Percentiles rank a stretch among this genome's conserved stretches.
phyloP scores from a whole-genome alignment of 2,113 vertebrate genomes.

The Physeter macrocephalus region DNA sequence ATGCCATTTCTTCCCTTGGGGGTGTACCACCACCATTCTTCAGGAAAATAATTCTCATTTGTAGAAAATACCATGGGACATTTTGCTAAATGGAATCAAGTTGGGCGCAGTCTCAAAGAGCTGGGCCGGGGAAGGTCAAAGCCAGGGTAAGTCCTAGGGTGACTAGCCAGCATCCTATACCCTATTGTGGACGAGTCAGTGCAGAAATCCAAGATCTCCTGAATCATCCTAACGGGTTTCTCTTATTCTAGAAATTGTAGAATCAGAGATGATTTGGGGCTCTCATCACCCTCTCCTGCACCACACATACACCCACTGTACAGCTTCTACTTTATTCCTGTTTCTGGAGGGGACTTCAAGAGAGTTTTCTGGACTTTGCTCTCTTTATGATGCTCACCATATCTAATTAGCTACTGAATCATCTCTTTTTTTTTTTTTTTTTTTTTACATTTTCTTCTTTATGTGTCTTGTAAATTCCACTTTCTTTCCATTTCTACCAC shows the following conservation, averaged over 20 bases:
- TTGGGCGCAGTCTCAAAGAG: neutral
- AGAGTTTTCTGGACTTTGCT: neutral
- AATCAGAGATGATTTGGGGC: neutral
- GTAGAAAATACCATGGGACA: neutral
- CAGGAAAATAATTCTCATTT: neutral
- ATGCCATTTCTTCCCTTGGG: neutral
- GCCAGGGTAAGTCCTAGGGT: neutral
- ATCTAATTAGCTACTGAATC: neutral
- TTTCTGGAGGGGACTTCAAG: neutral
- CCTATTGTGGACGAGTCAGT: neutral
- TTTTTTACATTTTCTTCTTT: neutral
- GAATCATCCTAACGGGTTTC: neutral
- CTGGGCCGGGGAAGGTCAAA: neutral
- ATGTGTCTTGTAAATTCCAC: neutral
- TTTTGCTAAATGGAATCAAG: neutral
- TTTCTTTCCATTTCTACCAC: neutral
- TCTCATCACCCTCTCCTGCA: neutral
- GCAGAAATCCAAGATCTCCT: neutral
- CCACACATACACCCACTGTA: neutral
- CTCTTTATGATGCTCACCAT: neutral
- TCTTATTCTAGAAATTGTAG: neutral
- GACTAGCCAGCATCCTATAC: accelerated
- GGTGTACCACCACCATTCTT: neutral
- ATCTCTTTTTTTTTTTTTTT: neutral
- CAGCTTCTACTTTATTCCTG: neutral